Base-by-base conservation (phyloP, 2,113 vertebrate genomes). In the Neogale vison region DNA sequence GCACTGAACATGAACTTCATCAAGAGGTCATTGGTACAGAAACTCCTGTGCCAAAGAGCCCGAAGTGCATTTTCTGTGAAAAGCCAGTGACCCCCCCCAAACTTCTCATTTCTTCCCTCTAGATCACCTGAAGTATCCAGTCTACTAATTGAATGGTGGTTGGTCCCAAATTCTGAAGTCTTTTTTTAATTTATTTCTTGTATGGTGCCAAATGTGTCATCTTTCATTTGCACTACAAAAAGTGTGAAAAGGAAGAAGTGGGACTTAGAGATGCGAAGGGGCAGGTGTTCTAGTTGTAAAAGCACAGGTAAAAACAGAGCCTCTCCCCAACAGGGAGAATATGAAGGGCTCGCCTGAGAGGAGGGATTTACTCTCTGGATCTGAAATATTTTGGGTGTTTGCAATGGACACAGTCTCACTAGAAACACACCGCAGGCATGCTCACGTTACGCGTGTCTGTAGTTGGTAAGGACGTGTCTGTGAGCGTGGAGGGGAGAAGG, bases 61-160 rank as follows among this genome's bases (percentile, higher is more conserved):
- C 50, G 3, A 94, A 81, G 84, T 0, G 79, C 74, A 80, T 82
- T 81, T 55, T 88, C 88, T 92, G 88, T 94, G 95, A 96, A 82
- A 76, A 97, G 88, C 85, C 96, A 87, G 76, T 55, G 95, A 36
- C 91, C 89, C 96, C 96, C 92, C 91, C 23, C 57, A 82, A 97
- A 92, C 97, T 97, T 98, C 95, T 98, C 97, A 98, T 96, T 98
- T 98, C 95, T 98, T 98, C 83, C 18, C 57, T 91, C 47, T 90
- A 34, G 29, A 61, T 80, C 55, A 52, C 96, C 93, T 97, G 93
- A 85, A 90, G 80, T 94, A 67, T 86, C 45, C 92, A 81, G 23
- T 96, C 57, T 89, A 81, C 61, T 45, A 69, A 61, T 69, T 71
- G 80, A 97, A 76, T 17, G 76, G 21, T 39, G 29, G 4, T 55